A percentile compares a stretch with the other conserved stretches of the same genome.
Evolutionary conservation across 2,888 invertebrate species (phyloP).

Genomic region (Prostheceraeus crozeri): DNA sequence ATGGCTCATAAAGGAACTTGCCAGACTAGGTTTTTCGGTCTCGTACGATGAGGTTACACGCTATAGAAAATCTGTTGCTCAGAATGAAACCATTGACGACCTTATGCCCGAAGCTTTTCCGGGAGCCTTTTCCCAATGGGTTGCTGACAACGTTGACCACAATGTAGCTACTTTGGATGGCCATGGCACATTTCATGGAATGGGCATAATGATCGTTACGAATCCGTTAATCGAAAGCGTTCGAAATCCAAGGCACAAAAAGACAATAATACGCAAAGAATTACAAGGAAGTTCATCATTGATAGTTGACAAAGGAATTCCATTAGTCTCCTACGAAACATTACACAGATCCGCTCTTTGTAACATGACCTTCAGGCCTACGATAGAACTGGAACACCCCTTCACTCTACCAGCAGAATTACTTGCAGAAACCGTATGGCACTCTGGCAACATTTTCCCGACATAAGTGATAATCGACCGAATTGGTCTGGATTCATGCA

Average conservation of each 20-base stretch:
- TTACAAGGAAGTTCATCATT: not conserved
- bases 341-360: not conserved
- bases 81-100: slow-evolving; percentile 2
- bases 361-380: not conserved
- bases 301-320: slow-evolving; percentile 9
- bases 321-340: not conserved
- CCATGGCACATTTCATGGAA: slow-evolving; percentile 10
- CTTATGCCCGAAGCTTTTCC: slow-evolving; percentile 13
- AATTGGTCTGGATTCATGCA: slow-evolving; percentile 23
- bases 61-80: slow-evolving; percentile 10
- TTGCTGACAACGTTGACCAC: slow-evolving; percentile 23
- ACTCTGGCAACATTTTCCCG: slow-evolving; percentile 9
- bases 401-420: slow-evolving; percentile 1
- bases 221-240: not conserved
- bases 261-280: no score
- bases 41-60: slow-evolving; percentile 18
- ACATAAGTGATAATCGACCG: not conserved
- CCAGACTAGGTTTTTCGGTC: slow-evolving; percentile 13
- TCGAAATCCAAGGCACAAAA: no score
- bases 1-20: slow-evolving; percentile 10
- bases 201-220: slow-evolving; percentile 1
- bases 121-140: slow-evolving; percentile 11
- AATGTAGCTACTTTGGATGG: slow-evolving; percentile 22
- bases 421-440: slow-evolving; percentile 12
- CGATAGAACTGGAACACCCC: slow-evolving; percentile 15